These are phyloP conservation scores for Microcaecilia unicolor DNA, from an alignment of 2,797 vertebrate genomes.

Conservation along the genomic window DNA sequence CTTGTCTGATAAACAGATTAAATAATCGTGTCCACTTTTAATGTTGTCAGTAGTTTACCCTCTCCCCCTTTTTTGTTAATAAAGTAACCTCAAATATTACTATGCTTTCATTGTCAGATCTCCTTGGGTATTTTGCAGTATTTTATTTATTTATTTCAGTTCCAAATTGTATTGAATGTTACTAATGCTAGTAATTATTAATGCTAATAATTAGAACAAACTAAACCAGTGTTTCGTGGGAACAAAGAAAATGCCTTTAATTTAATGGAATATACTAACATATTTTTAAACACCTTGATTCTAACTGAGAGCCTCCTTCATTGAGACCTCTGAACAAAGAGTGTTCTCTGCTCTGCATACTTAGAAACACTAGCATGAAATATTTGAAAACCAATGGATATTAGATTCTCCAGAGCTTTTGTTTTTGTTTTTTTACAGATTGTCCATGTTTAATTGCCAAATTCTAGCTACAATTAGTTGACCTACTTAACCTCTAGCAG, in stretches of 20 bases:
- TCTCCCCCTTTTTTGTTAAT: conserved; percentile 48
- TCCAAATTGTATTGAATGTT: too few relatives aligned
- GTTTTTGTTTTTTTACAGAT: too few relatives aligned
- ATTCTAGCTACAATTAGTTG: too few relatives aligned
- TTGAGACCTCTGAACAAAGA: background rate
- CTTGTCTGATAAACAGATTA: conserved; percentile 63
- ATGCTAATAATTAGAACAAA: too few relatives aligned
- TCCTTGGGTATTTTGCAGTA: too few relatives aligned
- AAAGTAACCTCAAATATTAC: conserved; percentile 42
- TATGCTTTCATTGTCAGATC: conserved; percentile 31
- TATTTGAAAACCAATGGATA: conserved; percentile 18
- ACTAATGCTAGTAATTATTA: too few relatives aligned
- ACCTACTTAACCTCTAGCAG: conserved; percentile 30
- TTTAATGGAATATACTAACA: too few relatives aligned
- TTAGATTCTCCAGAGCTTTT: conserved; percentile 14
- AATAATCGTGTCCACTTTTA: conserved; percentile 64
- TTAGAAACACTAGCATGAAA: conserved; percentile 16
- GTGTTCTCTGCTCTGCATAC: background rate
- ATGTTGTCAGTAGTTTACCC: conserved; percentile 54
- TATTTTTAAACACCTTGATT: conserved; percentile 28
- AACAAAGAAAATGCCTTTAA: too few relatives aligned
- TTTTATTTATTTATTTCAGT: too few relatives aligned
- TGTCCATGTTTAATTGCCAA: conserved; percentile 17
- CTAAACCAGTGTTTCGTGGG: too few relatives aligned
- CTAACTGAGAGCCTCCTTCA: conserved; percentile 27